Percentiles rank a stretch among this genome's conserved stretches.
These are phyloP conservation scores for Polydrusus cervinus DNA, from an alignment of 2,888 invertebrate genomes.

Conservation along the genomic window DNA sequence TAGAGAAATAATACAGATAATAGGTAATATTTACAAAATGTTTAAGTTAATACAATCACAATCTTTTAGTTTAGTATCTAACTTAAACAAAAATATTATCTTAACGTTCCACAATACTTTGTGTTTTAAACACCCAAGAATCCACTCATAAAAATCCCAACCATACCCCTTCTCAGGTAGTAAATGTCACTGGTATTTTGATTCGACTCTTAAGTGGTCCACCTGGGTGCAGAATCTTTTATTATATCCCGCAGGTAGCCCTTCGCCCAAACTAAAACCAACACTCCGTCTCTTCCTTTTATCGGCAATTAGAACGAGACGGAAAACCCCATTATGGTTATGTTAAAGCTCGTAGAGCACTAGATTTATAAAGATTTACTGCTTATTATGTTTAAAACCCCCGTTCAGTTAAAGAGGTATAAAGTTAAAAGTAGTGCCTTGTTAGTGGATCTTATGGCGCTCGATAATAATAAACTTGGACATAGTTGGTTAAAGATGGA, in stretches of 20 bases:
- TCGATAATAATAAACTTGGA: constrained; percentile 35
- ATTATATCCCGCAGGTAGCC: constrained; percentile 42
- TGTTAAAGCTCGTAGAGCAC: constrained; percentile 23
- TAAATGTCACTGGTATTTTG: constrained; percentile 46
- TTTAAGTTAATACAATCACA: too few relatives aligned
- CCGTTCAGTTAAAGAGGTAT: constrained; percentile 37
- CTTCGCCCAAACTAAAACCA: constrained; percentile 20
- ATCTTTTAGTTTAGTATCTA: not conserved
- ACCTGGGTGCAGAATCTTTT: constrained; percentile 43
- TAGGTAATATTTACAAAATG: too few relatives aligned
- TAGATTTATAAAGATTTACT: constrained; percentile 49
- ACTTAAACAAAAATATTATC: constrained; percentile 15
- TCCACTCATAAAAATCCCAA: constrained; percentile 38
- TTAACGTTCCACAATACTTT: constrained; percentile 12
- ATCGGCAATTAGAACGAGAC: not conserved
- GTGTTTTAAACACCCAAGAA: constrained; percentile 1
- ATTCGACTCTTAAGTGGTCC: constrained; percentile 37
- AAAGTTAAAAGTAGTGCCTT: constrained; percentile 47
- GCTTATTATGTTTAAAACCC: constrained; percentile 41
- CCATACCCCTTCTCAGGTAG: constrained; percentile 46
- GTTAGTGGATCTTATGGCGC: constrained; percentile 44
- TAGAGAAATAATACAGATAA: too few relatives aligned
- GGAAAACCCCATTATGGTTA: constrained; percentile 18
- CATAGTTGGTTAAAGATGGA: constrained; percentile 1
- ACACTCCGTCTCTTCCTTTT: constrained; percentile 14